A percentile compares a stretch with the other conserved stretches of the same genome.
phyloP scores from a whole-genome alignment of 2,797 vertebrate genomes.

The Enteromius anoplus region DNA sequence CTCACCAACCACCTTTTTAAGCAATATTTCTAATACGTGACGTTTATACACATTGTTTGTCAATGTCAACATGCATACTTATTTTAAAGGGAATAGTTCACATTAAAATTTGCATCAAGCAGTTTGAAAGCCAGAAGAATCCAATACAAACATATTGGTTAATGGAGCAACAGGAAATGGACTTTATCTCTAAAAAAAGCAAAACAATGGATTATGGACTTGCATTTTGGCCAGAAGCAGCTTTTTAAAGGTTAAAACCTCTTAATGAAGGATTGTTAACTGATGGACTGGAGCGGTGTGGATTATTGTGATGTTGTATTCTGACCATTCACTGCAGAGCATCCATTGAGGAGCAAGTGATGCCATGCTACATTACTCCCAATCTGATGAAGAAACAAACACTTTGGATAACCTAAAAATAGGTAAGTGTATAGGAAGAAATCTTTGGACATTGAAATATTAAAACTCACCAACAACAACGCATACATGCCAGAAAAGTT shows the following conservation, averaged over 20 bases:
- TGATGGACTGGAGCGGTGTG: not conserved
- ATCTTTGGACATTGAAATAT: not conserved
- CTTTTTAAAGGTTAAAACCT: not conserved
- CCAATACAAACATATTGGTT: not conserved
- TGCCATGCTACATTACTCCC: not conserved
- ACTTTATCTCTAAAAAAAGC: not conserved
- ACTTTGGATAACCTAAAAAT: fast-evolving
- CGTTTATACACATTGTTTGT: not conserved
- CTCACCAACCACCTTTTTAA: not conserved
- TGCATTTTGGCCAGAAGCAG: not conserved
- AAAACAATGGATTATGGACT: not conserved
- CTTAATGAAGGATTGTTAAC: not conserved
- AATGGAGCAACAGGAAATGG: not conserved
- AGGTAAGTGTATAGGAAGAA: not conserved
- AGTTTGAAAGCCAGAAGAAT: not conserved
- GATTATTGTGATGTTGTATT: not conserved
- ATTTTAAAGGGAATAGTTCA: not conserved
- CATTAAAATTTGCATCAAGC: no score
- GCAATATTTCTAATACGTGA: not conserved
- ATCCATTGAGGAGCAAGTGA: fast-evolving
- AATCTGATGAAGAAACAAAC: not conserved
- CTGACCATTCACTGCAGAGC: not conserved
- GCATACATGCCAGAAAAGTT: not conserved
- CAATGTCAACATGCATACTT: not conserved
- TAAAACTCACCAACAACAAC: not conserved